phyloP scores from a whole-genome alignment of 2,888 invertebrate genomes.

The Macrophya annulata region DNA sequence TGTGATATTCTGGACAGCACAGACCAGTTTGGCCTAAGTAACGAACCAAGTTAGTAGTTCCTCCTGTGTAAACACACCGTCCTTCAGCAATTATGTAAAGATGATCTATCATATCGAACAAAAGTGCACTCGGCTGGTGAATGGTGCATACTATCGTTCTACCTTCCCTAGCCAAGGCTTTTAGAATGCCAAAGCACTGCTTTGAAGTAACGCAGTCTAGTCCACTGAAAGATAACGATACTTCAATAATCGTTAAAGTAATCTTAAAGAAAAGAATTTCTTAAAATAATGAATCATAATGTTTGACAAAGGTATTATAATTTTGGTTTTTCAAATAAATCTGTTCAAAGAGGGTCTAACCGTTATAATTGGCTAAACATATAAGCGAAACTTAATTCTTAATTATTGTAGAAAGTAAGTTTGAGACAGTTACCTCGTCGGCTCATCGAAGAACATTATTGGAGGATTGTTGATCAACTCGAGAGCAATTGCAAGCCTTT shows the following conservation, averaged over 20 bases:
- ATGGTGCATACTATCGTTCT: slow-evolving; percentile 94
- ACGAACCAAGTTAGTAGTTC: slow-evolving; percentile 88
- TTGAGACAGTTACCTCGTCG: slow-evolving; percentile 87
- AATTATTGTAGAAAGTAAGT: background rate
- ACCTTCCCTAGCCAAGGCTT: slow-evolving; percentile 91
- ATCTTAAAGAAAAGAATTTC: background rate
- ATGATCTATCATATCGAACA: slow-evolving; percentile 94
- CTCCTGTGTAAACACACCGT: slow-evolving; percentile 90
- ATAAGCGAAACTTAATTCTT: too few relatives aligned
- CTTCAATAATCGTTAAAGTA: slow-evolving; percentile 40
- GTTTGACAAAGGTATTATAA: background rate
- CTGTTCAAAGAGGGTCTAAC: background rate
- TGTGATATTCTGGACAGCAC: slow-evolving; percentile 93
- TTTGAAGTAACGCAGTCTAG: slow-evolving; percentile 91
- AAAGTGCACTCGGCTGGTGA: slow-evolving; percentile 94
- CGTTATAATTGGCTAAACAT: background rate
- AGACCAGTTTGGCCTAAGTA: slow-evolving; percentile 88
- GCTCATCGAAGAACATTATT: slow-evolving; percentile 96
- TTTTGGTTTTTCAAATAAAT: background rate
- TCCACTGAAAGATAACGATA: slow-evolving; percentile 82
- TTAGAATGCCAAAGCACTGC: slow-evolving; percentile 90
- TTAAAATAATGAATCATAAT: background rate
- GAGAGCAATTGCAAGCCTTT: slow-evolving; percentile 93
- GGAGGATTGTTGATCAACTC: slow-evolving; percentile 96
- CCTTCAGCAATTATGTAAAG: slow-evolving; percentile 92